phyloP scores from a whole-genome alignment of 2,113 vertebrate species.

The Arizona elegans region DNA sequence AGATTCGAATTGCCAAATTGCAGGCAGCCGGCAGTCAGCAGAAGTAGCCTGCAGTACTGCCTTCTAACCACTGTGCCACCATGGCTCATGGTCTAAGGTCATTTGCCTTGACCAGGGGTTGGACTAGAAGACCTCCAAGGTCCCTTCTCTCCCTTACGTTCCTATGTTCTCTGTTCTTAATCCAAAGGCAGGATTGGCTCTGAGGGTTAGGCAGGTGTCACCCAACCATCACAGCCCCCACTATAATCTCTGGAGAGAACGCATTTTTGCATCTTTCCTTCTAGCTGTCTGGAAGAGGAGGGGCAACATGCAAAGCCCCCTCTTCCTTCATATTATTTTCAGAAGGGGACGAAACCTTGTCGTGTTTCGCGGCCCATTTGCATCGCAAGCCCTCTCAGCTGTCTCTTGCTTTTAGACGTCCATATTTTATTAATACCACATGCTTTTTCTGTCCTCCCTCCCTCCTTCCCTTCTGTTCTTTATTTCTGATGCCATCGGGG shows the following conservation, averaged over 20 bases:
- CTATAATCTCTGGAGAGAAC: not conserved
- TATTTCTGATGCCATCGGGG: not conserved
- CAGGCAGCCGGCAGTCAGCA: too few relatives aligned
- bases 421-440: not conserved
- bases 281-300: not conserved
- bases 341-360: not conserved
- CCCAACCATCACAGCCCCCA: too few relatives aligned
- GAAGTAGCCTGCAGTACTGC: too few relatives aligned
- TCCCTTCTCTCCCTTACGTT: too few relatives aligned
- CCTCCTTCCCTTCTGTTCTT: not conserved
- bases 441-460: not conserved
- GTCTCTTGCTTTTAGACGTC: not conserved
- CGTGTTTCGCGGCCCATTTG: not conserved
- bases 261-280: not conserved
- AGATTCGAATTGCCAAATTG: too few relatives aligned
- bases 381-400: not conserved
- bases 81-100: too few relatives aligned
- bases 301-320: not conserved
- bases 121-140: too few relatives aligned
- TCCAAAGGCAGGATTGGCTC: not conserved
- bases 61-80: too few relatives aligned
- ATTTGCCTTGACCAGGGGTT: too few relatives aligned
- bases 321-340: not conserved
- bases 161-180: too few relatives aligned
- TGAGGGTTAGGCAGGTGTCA: not conserved